phyloP scores from a whole-genome alignment of 2,888 invertebrate species.

The Cyclophora punctaria region DNA sequence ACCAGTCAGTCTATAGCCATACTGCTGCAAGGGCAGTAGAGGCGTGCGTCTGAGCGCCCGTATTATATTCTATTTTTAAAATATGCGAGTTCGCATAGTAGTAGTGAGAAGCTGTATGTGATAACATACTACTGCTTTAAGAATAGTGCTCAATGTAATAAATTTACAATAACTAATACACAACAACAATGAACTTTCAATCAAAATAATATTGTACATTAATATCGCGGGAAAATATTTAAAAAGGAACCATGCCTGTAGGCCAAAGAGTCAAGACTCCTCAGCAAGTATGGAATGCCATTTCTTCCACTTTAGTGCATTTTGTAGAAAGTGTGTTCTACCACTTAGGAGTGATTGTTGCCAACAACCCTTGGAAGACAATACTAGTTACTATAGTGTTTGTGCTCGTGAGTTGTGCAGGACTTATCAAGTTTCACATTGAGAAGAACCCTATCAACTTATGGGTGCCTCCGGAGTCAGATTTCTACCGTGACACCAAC shows the following conservation, averaged over 20 bases:
- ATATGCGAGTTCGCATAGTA: too few relatives aligned
- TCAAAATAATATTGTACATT: not conserved
- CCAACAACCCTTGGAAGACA: conserved; percentile 76
- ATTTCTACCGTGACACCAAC: conserved; percentile 80
- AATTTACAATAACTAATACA: too few relatives aligned
- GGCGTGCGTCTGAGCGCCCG: not conserved
- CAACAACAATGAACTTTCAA: too few relatives aligned
- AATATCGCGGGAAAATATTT: not conserved
- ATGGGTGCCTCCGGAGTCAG: conserved; percentile 84
- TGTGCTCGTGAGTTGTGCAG: conserved; percentile 75
- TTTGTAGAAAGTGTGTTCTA: conserved; percentile 61
- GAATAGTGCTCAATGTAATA: too few relatives aligned
- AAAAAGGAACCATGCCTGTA: conserved; percentile 38
- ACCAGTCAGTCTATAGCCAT: not conserved
- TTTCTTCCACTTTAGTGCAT: conserved; percentile 57
- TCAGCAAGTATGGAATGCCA: conserved; percentile 58
- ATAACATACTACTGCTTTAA: too few relatives aligned
- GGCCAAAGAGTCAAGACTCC: conserved; percentile 44
- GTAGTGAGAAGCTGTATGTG: too few relatives aligned
- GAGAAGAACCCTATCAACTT: conserved; percentile 84
- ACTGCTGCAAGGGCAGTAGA: not conserved
- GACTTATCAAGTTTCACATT: conserved; percentile 79
- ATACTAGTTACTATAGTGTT: conserved; percentile 72
- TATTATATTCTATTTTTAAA: too few relatives aligned
- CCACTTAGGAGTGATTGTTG: conserved; percentile 78